Base-by-base conservation (phyloP, 2,113 vertebrate genomes). In the Ptyas mucosa region DNA sequence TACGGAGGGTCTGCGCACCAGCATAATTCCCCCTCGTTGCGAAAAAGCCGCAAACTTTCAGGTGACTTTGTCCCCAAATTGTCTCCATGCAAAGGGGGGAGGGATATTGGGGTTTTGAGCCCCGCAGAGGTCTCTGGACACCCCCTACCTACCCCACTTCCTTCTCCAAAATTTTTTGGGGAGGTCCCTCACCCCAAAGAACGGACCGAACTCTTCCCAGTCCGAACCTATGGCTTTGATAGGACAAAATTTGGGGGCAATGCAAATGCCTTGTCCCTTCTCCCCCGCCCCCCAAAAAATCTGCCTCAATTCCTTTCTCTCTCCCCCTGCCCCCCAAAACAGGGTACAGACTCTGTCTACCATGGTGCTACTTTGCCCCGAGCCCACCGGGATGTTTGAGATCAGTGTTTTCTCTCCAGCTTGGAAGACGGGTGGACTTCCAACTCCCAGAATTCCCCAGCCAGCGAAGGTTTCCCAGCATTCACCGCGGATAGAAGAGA, bases 221-320 rank as follows among this genome's bases (percentile, higher is more conserved):
- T 12, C 58, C 24, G 10, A 1, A 3, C 9, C 12, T 29, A 4
- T 4, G 24, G 9, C 58, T 61, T 61, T 61, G 58, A 26, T 85
- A 43, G 39, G 18, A 23, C 18, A 11, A 0, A 85, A 85, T 49
- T 23, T 23, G 85, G 85, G 85, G 39, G 1, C 8, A 5, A 29
- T 3, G 24, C 43, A 51, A 24, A 29, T 0, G n/a, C n/a, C n/a
- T n/a, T 34, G n/a, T 34, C 14, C 15, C 69, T 75, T 12, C 5
- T 0, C 6, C 15, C 2, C 34, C 0, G 6, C 69, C 1, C 34
- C 2, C 4, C 15, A 14, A 20, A 20, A 1, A 20, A 20, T 21
- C 15, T 81, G 69, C 34, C 69, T 39, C 18, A 1, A 58, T 81
- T 39, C 34, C 34, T 21, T 81, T 39, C n/a, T 39, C 15, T 2